Conservation (phyloP, 2,113 vertebrate genomes). For the Aegithalos caudatus region DNA sequence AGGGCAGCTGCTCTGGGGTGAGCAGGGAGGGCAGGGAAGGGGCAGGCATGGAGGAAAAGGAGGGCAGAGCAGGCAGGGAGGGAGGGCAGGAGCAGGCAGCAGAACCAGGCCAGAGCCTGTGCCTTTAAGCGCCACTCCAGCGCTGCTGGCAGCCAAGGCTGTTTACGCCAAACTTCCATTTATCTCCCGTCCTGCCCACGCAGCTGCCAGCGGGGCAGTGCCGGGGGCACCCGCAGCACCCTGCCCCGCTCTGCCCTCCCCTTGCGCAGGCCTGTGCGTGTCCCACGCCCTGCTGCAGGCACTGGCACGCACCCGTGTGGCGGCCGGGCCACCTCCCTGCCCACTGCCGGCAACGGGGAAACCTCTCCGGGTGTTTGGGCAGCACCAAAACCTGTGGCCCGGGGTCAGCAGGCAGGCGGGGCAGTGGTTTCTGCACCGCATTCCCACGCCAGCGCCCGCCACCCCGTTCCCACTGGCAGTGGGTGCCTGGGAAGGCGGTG, state of each 20-base stretch:
- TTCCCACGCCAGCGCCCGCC: not conserved
- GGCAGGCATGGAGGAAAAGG: not conserved
- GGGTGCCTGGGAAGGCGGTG: not conserved
- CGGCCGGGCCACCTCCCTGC: not conserved
- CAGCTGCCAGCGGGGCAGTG: conserved; percentile 25
- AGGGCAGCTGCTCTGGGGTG: not conserved
- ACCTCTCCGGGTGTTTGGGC: not conserved
- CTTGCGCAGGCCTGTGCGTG: not conserved
- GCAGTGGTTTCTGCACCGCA: not conserved
- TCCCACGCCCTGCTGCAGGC: not conserved
- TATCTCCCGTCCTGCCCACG: conserved; percentile 24
- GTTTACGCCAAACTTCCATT: conserved; percentile 45
- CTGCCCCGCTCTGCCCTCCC: not conserved
- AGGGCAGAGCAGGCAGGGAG: not conserved
- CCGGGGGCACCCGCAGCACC: conserved; percentile 11
- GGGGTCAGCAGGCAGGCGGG: not conserved
- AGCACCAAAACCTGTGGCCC: not conserved
- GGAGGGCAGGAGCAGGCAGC: not conserved
- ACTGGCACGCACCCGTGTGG: not conserved
- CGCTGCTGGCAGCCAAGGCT: conserved; percentile 30
- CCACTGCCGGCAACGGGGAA: not conserved
- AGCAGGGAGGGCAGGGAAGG: not conserved
- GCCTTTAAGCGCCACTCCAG: conserved; percentile 20
- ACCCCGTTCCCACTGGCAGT: fast-evolving
- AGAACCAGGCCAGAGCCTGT: not conserved